These are phyloP conservation scores for Vanessa tameamea DNA, from an alignment of 1,140 invertebrate species.

Conservation along the genomic window DNA sequence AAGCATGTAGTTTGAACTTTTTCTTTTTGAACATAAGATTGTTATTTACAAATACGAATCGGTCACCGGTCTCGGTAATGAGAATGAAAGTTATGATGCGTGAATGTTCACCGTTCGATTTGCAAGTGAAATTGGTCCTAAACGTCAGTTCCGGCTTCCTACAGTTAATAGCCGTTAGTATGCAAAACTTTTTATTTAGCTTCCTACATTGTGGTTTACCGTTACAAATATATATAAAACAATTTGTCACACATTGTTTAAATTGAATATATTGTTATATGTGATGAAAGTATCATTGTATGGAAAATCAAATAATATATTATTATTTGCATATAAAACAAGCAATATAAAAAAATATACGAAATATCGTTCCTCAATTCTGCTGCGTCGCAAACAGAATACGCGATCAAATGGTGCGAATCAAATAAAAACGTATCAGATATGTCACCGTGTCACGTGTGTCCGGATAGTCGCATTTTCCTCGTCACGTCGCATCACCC, in stretches of 20 bases:
- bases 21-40: conserved; percentile 9
- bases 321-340: too few relatives aligned
- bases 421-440: conserved; percentile 23
- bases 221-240: too few relatives aligned
- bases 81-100: conserved; percentile 63
- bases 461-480: conserved; percentile 10
- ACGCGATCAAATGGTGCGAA: conserved; percentile 18
- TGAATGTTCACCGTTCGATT: conserved; percentile 52
- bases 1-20: neutral
- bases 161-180: conserved; percentile 27
- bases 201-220: neutral
- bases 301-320: too few relatives aligned
- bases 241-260: too few relatives aligned
- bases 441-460: conserved; percentile 14
- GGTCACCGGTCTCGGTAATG: conserved; percentile 38
- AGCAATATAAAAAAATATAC: neutral
- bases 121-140: conserved; percentile 54
- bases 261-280: too few relatives aligned
- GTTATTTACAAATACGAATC: neutral
- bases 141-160: conserved; percentile 46
- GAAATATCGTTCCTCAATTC: neutral
- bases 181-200: conserved; percentile 3
- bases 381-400: conserved; percentile 11
- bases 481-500: conserved; percentile 12
- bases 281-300: too few relatives aligned